phyloP scores from a whole-genome alignment of 2,888 invertebrate genomes.

The Capitulum mitella region DNA sequence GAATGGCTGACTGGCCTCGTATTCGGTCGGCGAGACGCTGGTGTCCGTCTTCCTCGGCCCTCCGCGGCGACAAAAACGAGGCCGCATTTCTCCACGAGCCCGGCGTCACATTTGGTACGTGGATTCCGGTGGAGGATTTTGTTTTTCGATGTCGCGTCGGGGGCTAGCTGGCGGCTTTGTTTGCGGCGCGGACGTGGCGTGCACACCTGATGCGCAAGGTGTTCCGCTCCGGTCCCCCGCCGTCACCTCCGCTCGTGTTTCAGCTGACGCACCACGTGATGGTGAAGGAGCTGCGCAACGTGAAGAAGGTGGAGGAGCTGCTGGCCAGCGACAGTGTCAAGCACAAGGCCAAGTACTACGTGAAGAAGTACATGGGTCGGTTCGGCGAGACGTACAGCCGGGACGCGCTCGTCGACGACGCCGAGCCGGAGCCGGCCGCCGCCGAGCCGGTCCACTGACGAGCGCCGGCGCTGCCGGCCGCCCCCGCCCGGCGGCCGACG shows the following conservation, averaged over 20 bases:
- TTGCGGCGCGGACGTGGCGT: too few species aligned
- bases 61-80: background rate
- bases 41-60: too few species aligned
- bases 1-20: too few species aligned
- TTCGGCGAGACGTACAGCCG: slow-evolving; percentile 73
- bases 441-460: background rate
- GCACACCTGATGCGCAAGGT: too few species aligned
- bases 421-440: background rate
- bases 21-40: too few species aligned
- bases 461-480: too few species aligned
- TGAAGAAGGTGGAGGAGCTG: slow-evolving; percentile 73
- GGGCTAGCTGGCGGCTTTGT: too few species aligned
- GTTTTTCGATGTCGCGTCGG: too few species aligned
- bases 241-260: too few species aligned
- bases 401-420: slow-evolving; percentile 30
- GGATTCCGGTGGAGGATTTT: too few species aligned
- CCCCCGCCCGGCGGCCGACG: too few species aligned
- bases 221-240: too few species aligned
- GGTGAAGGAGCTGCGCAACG: slow-evolving; percentile 88
- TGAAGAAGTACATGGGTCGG: slow-evolving; percentile 91
- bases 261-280: slow-evolving; percentile 92
- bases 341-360: slow-evolving; percentile 89
- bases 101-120: background rate
- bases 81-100: background rate
- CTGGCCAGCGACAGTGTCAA: slow-evolving; percentile 85